Conservation (phyloP, 2,797 vertebrate genomes). For the Alectoris magna region DNA sequence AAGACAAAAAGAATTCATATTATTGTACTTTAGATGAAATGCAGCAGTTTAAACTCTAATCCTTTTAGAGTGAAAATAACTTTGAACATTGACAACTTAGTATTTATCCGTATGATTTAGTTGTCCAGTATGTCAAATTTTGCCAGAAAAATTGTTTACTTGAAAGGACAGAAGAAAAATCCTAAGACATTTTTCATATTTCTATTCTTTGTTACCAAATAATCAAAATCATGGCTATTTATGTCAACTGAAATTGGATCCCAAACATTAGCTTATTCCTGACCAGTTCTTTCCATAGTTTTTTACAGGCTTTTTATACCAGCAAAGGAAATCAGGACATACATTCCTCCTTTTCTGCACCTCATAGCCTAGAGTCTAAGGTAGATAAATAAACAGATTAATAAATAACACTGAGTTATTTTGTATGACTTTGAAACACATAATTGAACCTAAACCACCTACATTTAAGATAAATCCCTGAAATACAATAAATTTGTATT, state of each 20-base stretch:
- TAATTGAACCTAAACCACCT: not conserved
- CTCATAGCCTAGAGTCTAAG: not conserved
- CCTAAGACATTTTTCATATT: not conserved
- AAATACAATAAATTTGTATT: not conserved
- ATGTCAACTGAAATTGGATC: not conserved
- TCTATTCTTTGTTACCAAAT: conserved; percentile 16
- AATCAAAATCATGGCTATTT: not conserved
- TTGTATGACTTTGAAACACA: not conserved
- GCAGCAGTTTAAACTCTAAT: not conserved
- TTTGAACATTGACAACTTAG: conserved; percentile 6
- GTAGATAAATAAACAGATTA: not conserved
- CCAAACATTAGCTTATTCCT: not conserved
- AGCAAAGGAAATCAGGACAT: not conserved
- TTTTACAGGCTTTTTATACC: not conserved
- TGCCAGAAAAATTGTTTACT: not conserved
- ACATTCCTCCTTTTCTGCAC: not conserved
- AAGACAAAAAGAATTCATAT: not conserved
- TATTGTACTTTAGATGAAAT: not conserved
- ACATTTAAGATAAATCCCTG: not conserved
- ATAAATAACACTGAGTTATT: not conserved
- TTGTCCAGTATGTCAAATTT: not conserved
- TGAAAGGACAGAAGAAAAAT: conserved; percentile 13
- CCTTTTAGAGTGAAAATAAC: not conserved
- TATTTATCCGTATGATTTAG: not conserved
- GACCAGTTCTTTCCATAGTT: not conserved